These are phyloP conservation scores for Podarcis muralis DNA, from an alignment of 2,113 vertebrate genomes.

Conservation along the genomic window DNA sequence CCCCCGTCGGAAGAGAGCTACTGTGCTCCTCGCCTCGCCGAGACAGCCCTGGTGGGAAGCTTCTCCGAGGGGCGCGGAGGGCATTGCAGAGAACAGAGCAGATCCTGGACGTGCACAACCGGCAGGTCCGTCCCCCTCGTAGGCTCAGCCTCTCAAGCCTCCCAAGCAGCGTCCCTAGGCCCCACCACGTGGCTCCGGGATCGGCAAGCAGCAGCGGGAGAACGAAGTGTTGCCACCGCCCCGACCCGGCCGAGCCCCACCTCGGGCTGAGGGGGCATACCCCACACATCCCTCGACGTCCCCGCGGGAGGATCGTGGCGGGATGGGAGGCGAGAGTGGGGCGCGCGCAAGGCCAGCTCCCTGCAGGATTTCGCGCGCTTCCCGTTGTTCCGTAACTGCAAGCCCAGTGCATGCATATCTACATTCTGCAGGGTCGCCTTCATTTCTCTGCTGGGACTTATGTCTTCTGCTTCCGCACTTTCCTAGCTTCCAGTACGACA, in stretches of 20 bases:
- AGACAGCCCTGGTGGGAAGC: neutral
- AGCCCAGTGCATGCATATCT: neutral
- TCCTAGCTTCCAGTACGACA: neutral
- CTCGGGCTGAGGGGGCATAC: no score
- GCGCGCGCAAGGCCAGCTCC: no score
- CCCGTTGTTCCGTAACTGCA: no score
- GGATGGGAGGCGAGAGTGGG: neutral
- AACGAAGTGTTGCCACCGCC: neutral
- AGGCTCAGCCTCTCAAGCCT: neutral
- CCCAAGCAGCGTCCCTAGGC: neutral
- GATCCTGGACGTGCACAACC: no score
- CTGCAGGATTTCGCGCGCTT: neutral
- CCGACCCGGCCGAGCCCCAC: no score
- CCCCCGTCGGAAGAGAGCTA: neutral
- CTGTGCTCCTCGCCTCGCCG: neutral
- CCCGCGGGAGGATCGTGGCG: neutral
- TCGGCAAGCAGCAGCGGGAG: neutral
- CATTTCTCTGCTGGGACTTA: neutral
- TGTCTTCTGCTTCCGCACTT: neutral
- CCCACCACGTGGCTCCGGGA: neutral
- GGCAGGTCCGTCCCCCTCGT: no score
- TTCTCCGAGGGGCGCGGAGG: no score
- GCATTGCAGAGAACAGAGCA: no score
- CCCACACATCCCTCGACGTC: no score
- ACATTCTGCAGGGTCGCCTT: neutral